These are phyloP conservation scores for Sebastes iracundus DNA, from an alignment of 2,797 vertebrate species.

Conservation along the genomic window DNA sequence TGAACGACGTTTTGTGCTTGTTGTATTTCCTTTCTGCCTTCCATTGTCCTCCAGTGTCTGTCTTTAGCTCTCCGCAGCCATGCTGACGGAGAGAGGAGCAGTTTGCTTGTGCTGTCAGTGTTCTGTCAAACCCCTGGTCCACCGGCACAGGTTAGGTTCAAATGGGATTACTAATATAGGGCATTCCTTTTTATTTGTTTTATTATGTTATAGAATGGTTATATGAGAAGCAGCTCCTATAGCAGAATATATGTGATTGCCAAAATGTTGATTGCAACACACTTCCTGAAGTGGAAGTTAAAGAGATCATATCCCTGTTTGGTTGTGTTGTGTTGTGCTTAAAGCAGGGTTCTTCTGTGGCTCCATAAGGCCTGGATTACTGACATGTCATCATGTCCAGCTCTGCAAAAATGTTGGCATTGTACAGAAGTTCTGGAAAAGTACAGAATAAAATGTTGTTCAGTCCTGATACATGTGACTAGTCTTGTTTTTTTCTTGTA, in stretches of 20 bases:
- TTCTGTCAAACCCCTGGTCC: not conserved
- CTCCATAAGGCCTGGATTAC: slow-evolving; percentile 20
- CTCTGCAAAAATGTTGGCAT: slow-evolving; percentile 48
- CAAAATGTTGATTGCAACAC: slow-evolving; percentile 41
- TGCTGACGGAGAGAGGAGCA: not conserved
- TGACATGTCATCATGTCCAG: not conserved
- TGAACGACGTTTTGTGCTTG: not conserved
- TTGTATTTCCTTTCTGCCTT: slow-evolving; percentile 2
- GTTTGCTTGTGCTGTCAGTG: not conserved
- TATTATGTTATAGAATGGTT: slow-evolving; percentile 33
- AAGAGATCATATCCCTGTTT: slow-evolving; percentile 36
- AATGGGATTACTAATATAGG: slow-evolving; percentile 24
- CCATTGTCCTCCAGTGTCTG: slow-evolving; percentile 12
- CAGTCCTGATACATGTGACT: slow-evolving; percentile 23
- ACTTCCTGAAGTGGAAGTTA: slow-evolving; percentile 9
- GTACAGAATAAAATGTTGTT: slow-evolving; percentile 65
- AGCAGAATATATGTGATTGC: slow-evolving; percentile 40
- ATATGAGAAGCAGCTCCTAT: slow-evolving; percentile 19
- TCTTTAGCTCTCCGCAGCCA: not conserved
- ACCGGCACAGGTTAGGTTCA: not conserved
- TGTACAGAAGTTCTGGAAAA: slow-evolving; percentile 54
- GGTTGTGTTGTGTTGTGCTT: slow-evolving; percentile 50
- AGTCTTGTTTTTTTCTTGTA: not conserved
- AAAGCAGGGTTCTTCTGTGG: slow-evolving; percentile 39
- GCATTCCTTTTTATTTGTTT: slow-evolving; percentile 43